Conservation (phyloP, 1,140 invertebrate species). For the Marisa cornuarietis region DNA sequence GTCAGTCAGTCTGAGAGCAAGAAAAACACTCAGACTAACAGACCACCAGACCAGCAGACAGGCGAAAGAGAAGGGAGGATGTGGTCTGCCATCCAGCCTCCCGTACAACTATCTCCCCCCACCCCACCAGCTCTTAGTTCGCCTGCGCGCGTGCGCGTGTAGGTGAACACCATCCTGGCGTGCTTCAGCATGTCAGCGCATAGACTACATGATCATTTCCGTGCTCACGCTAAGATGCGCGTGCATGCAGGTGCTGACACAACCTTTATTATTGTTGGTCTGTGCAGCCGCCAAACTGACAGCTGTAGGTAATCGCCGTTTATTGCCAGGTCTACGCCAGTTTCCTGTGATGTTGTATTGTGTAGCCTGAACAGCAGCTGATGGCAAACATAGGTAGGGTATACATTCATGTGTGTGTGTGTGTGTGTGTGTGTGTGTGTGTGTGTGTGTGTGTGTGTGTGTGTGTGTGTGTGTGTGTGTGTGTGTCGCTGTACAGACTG, state of each 20-base stretch:
- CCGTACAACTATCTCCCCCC: not conserved
- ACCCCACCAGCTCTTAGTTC: not conserved
- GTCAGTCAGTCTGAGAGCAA: too few species aligned
- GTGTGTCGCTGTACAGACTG: too few species aligned
- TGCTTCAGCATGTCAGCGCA: not conserved
- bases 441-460: too few species aligned
- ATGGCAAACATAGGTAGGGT: too few species aligned
- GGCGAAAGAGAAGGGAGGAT: not conserved
- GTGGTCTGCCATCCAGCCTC: not conserved
- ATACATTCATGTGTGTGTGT: too few species aligned
- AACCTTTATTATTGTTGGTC: not conserved
- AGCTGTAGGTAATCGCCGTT: not conserved
- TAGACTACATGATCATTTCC: not conserved
- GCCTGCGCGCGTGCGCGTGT: slow-evolving; percentile 1
- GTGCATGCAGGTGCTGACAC: not conserved
- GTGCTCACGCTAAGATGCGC: not conserved
- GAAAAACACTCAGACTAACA: not conserved
- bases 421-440: too few species aligned
- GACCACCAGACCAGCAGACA: not conserved
- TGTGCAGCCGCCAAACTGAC: not conserved
- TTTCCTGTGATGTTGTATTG: not conserved
- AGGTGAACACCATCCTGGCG: not conserved
- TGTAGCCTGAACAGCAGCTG: too few species aligned
- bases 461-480: too few species aligned
- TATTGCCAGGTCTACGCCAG: not conserved